Conservation (phyloP, 2,113 vertebrate genomes). For the Nothobranchius kuhntae region DNA sequence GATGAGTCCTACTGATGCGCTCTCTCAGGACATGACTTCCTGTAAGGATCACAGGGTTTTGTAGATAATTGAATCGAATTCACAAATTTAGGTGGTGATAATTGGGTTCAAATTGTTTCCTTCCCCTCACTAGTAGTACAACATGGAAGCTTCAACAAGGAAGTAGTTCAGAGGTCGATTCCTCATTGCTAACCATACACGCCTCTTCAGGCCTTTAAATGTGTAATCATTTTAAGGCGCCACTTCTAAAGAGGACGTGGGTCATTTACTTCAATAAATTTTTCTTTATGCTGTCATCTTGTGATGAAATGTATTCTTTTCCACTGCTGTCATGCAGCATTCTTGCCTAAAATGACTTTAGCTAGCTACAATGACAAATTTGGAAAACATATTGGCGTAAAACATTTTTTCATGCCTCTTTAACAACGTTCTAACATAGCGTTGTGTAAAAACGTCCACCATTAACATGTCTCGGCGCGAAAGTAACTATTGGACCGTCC, state of each 20-base stretch:
- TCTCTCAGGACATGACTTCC: conserved; percentile 4
- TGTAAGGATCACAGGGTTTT: conserved; percentile 15
- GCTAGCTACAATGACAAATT: too few relatives aligned
- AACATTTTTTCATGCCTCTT: too few relatives aligned
- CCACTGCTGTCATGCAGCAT: not conserved
- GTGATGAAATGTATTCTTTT: not conserved
- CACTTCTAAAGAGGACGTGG: not conserved
- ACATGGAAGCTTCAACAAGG: not conserved
- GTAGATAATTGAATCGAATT: not conserved
- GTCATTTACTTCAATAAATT: not conserved
- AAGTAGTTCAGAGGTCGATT: conserved; percentile 44
- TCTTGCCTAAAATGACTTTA: not conserved
- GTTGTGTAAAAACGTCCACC: too few relatives aligned
- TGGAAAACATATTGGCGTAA: too few relatives aligned
- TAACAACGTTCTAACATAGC: too few relatives aligned
- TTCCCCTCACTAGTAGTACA: not conserved
- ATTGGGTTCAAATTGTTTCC: not conserved
- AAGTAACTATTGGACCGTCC: too few relatives aligned
- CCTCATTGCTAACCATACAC: not conserved
- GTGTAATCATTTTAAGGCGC: not conserved
- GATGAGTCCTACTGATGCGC: not conserved
- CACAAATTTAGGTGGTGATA: not conserved
- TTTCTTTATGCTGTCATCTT: not conserved
- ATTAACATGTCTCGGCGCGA: too few relatives aligned
- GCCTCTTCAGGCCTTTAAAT: not conserved